A percentile compares a stretch with the other conserved stretches of the same genome.
These are phyloP conservation scores for Limonius californicus DNA, from an alignment of 1,140 invertebrate genomes.

Conservation along the genomic window DNA sequence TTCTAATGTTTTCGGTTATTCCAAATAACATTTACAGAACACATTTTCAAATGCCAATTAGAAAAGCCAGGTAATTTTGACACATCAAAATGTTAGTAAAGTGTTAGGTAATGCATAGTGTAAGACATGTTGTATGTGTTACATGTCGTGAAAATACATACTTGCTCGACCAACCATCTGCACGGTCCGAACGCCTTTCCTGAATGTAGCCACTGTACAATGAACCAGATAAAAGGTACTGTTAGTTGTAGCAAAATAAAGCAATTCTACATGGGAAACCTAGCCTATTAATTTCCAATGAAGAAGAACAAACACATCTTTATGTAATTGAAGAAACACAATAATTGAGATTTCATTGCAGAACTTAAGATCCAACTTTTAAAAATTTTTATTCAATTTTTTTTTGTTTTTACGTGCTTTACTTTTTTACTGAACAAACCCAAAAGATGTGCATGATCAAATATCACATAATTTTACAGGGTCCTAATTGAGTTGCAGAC, in stretches of 20 bases:
- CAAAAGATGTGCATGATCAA: not conserved
- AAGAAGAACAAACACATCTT: not conserved
- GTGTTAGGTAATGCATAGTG: not conserved
- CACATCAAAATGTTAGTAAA: not conserved
- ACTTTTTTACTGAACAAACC: not conserved
- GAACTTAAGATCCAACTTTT: too few relatives aligned
- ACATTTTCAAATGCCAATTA: not conserved
- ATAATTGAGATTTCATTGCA: too few relatives aligned
- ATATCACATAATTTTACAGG: not conserved
- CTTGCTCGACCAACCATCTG: constrained; percentile 96
- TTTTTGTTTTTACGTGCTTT: not conserved
- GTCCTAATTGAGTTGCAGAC: too few relatives aligned
- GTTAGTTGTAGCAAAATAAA: constrained; percentile 26
- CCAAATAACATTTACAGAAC: too few relatives aligned
- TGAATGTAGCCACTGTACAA: constrained; percentile 93
- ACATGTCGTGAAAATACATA: constrained; percentile 64
- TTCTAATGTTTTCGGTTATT: too few relatives aligned
- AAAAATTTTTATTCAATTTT: not conserved
- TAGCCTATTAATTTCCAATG: not conserved
- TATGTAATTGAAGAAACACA: not conserved
- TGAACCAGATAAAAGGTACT: constrained; percentile 41
- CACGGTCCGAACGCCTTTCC: constrained; percentile 98
- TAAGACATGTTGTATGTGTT: constrained; percentile 25
- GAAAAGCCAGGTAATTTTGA: constrained; percentile 7
- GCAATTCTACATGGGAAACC: not conserved